These are phyloP conservation scores for Apodemia hepburni DNA, from an alignment of 2,888 invertebrate genomes.

Conservation along the genomic window DNA sequence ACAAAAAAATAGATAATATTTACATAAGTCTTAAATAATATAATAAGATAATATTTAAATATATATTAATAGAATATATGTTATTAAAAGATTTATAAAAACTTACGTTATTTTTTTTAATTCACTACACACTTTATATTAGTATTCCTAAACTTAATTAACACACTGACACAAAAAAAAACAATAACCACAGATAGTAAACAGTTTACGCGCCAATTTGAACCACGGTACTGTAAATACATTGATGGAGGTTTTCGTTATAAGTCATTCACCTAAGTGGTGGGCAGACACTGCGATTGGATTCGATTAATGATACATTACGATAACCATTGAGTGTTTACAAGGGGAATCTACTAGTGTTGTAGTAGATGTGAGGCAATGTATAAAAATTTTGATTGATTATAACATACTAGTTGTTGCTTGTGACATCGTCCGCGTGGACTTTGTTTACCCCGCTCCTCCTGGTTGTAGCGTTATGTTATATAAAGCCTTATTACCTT, in stretches of 20 bases:
- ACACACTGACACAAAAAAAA: constrained; percentile 16
- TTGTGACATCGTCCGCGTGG: no score
- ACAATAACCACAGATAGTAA: constrained; percentile 7
- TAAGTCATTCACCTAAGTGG: constrained; percentile 18
- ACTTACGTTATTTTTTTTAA: constrained; percentile 1
- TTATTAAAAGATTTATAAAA: not conserved
- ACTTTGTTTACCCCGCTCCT: no score
- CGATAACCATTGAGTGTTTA: constrained; percentile 5
- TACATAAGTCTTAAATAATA: no score
- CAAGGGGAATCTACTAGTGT: not conserved
- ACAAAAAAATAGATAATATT: no score
- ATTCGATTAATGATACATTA: constrained; percentile 1
- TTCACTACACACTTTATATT: not conserved
- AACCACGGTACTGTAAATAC: constrained; percentile 12
- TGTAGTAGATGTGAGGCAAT: not conserved
- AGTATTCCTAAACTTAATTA: constrained; percentile 3
- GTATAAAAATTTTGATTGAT: not conserved
- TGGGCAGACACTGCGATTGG: not conserved
- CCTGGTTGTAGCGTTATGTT: no score
- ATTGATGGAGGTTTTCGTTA: constrained; percentile 17
- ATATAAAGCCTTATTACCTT: no score
- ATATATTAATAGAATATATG: no score
- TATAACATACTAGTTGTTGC: no score
- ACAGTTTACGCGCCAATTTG: constrained; percentile 20
- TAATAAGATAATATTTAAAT: no score